Conservation (phyloP, 2,888 invertebrate genomes). For the Gastracanthus pulcherrimus region DNA sequence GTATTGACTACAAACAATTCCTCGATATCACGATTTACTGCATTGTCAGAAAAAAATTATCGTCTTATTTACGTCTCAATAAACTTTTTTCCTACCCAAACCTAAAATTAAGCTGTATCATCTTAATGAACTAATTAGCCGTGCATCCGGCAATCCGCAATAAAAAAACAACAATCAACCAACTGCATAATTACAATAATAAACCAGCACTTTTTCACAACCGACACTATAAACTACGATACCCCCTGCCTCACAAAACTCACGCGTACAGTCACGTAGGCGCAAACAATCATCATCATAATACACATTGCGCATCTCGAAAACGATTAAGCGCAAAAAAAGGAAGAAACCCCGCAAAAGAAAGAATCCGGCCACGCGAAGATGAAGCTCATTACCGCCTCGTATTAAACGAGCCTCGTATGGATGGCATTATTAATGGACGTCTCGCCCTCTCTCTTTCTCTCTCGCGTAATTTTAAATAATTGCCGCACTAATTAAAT, state of each 20-base stretch:
- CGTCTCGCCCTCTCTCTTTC: conserved; percentile 31
- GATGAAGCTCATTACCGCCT: conserved; percentile 29
- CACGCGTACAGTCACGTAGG: conserved; percentile 9
- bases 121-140: conserved; percentile 49
- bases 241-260: neutral
- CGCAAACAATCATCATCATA: conserved; percentile 40
- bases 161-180: neutral
- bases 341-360: neutral
- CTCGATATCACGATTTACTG: neutral
- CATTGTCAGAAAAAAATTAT: neutral
- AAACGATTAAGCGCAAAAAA: conserved; percentile 3
- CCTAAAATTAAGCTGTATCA: conserved; percentile 41
- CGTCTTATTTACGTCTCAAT: neutral
- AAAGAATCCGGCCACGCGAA: neutral
- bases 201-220: conserved; percentile 11
- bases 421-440: conserved; percentile 54
- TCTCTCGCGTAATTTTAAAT: conserved; percentile 57
- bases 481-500: conserved; percentile 59
- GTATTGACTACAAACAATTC: too few relatives aligned
- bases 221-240: neutral
- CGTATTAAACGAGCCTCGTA: conserved; percentile 14
- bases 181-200: conserved; percentile 16
- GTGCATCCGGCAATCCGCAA: neutral
- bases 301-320: neutral
- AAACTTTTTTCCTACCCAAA: neutral